phyloP scores from a whole-genome alignment of 2,888 invertebrate species.

The Tillus elongatus region DNA sequence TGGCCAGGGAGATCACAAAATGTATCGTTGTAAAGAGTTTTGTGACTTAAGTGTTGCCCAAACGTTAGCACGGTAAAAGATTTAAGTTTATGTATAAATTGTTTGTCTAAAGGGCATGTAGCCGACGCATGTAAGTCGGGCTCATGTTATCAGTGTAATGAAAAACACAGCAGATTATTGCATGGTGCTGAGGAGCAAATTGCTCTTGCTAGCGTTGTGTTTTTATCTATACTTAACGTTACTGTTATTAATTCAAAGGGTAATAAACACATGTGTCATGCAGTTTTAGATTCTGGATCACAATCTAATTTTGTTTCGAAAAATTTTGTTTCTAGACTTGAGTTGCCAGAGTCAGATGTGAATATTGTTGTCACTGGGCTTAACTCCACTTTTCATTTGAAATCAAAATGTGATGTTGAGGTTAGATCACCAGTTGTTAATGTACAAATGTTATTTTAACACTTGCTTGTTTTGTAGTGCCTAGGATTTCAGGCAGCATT shows the following conservation, averaged over 20 bases:
- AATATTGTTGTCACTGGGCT: background rate
- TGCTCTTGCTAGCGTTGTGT: too few species aligned
- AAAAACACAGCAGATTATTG: constrained; percentile 16
- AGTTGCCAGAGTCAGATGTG: background rate
- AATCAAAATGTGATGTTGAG: background rate
- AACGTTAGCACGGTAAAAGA: constrained; percentile 12
- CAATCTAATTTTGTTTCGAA: constrained; percentile 5
- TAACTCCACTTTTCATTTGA: background rate
- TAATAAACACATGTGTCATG: background rate
- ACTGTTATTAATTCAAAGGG: background rate
- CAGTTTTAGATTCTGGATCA: constrained; percentile 5
- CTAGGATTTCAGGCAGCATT: background rate
- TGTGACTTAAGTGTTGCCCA: constrained; percentile 5
- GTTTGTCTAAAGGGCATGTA: constrained; percentile 14
- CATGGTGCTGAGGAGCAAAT: constrained; percentile 13
- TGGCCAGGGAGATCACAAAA: constrained; percentile 5
- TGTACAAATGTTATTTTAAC: background rate
- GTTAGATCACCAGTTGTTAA: background rate
- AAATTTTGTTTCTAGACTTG: background rate
- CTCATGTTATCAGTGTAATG: constrained; percentile 14
- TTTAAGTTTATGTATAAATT: constrained; percentile 16
- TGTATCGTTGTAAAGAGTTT: constrained; percentile 8
- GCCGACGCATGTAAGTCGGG: constrained; percentile 11
- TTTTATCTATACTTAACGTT: background rate
- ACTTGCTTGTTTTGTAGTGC: background rate